These are phyloP conservation scores for Chymomyza procnemis DNA, from an alignment of 2,888 invertebrate species.

Conservation along the genomic window DNA sequence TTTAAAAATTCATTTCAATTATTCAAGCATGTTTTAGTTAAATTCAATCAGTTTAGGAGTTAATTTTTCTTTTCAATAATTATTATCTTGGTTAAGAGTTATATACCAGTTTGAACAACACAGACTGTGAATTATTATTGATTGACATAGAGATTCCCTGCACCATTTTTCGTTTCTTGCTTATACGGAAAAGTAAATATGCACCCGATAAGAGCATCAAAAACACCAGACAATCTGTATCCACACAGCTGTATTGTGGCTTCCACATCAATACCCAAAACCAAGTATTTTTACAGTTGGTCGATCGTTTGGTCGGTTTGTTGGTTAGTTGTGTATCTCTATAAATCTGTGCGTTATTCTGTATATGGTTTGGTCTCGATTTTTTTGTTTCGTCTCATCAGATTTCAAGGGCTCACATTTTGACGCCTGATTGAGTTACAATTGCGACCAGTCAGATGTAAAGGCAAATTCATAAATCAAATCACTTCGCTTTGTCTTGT, in stretches of 20 bases:
- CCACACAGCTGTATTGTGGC: slow-evolving; percentile 40
- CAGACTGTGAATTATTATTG: too few relatives aligned
- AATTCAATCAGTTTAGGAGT: too few relatives aligned
- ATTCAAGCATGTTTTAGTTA: too few relatives aligned
- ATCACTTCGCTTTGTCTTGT: slow-evolving; percentile 8
- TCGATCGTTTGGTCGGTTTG: slow-evolving; percentile 13
- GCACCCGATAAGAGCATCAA: slow-evolving; percentile 5
- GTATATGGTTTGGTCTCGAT: slow-evolving; percentile 22
- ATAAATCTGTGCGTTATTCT: not conserved
- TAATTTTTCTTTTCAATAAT: too few relatives aligned
- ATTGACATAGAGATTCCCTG: too few relatives aligned
- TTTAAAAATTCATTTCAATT: too few relatives aligned
- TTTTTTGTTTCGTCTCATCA: slow-evolving; percentile 47
- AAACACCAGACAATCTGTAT: not conserved
- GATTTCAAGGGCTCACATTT: slow-evolving; percentile 65
- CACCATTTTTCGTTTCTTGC: not conserved
- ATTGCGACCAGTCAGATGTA: slow-evolving; percentile 22
- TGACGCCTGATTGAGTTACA: slow-evolving; percentile 73
- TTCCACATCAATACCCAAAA: not conserved
- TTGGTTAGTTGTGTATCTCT: not conserved
- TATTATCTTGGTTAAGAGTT: too few relatives aligned
- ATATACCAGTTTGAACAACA: too few relatives aligned
- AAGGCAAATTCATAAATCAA: not conserved
- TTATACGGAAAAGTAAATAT: slow-evolving; percentile 1
- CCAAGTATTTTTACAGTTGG: slow-evolving; percentile 59